These are phyloP conservation scores for Crotalus helleri DNA, from an alignment of 2,113 vertebrate genomes.

Conservation along the genomic window DNA sequence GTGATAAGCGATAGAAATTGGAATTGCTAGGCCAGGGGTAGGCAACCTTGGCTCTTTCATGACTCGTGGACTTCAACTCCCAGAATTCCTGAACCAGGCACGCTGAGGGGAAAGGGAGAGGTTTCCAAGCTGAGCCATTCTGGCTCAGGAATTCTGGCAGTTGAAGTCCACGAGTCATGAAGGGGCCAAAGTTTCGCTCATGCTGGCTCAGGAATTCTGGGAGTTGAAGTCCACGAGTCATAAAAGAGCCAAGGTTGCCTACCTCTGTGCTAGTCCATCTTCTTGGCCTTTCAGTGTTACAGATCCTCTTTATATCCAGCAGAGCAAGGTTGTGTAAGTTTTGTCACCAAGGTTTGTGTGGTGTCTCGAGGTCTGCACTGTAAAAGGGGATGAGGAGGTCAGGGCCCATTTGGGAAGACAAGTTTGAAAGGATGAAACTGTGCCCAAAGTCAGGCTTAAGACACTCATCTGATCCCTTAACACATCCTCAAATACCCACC, in stretches of 20 bases:
- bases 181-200: too few species aligned
- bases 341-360: neutral
- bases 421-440: neutral
- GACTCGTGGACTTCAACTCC: too few species aligned
- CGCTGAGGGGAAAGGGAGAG: too few species aligned
- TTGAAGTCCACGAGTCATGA: too few species aligned
- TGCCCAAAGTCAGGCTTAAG: neutral
- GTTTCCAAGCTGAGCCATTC: too few species aligned
- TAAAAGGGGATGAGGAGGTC: neutral
- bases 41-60: too few species aligned
- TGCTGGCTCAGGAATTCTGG: too few species aligned
- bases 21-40: neutral
- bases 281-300: neutral
- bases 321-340: neutral
- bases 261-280: neutral
- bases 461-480: neutral
- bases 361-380: neutral
- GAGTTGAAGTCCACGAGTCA: too few species aligned
- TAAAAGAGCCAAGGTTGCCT: too few species aligned
- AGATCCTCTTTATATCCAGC: neutral
- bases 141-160: too few species aligned
- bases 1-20: neutral
- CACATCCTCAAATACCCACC: neutral
- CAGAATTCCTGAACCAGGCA: too few species aligned
- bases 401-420: neutral